phyloP scores from a whole-genome alignment of 1,140 invertebrate genomes.

The Brachionus sp. region DNA sequence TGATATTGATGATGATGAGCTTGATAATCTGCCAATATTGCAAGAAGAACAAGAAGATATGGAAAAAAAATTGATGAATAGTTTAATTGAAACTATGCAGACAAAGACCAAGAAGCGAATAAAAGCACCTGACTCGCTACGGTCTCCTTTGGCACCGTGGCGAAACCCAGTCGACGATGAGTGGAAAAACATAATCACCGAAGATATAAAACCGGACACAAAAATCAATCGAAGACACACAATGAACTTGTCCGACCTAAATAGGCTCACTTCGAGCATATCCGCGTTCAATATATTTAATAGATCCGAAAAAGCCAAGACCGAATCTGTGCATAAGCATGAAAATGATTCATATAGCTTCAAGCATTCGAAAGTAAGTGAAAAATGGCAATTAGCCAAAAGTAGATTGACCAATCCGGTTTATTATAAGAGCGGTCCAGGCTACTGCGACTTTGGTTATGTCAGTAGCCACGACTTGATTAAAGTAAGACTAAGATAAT shows the following conservation, averaged over 20 bases:
- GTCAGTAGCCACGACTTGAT: slow-evolving; percentile 31
- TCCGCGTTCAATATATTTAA: slow-evolving; percentile 7
- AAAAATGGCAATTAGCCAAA: slow-evolving; percentile 8
- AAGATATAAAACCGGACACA: not conserved
- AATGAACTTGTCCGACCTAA: slow-evolving; percentile 10
- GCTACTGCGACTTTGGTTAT: slow-evolving; percentile 42
- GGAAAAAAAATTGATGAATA: not conserved
- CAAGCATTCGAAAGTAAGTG: slow-evolving; percentile 20
- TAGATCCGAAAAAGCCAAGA: not conserved
- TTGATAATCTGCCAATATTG: slow-evolving; percentile 11
- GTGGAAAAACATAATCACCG: not conserved
- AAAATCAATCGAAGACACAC: slow-evolving; percentile 22
- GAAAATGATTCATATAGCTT: not conserved
- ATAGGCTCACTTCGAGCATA: not conserved
- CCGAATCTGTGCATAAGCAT: not conserved
- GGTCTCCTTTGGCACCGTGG: slow-evolving; percentile 37
- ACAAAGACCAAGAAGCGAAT: not conserved
- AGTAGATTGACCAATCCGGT: not conserved
- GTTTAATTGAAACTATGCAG: not conserved
- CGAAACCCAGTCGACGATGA: not conserved
- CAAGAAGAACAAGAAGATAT: not conserved
- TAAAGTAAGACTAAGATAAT: slow-evolving; percentile 32
- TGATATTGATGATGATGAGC: slow-evolving; percentile 33
- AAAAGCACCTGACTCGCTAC: slow-evolving; percentile 7
- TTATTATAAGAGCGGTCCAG: slow-evolving; percentile 38